These are phyloP conservation scores for Phasianus colchicus DNA, from an alignment of 2,113 vertebrate species.

Conservation along the genomic window DNA sequence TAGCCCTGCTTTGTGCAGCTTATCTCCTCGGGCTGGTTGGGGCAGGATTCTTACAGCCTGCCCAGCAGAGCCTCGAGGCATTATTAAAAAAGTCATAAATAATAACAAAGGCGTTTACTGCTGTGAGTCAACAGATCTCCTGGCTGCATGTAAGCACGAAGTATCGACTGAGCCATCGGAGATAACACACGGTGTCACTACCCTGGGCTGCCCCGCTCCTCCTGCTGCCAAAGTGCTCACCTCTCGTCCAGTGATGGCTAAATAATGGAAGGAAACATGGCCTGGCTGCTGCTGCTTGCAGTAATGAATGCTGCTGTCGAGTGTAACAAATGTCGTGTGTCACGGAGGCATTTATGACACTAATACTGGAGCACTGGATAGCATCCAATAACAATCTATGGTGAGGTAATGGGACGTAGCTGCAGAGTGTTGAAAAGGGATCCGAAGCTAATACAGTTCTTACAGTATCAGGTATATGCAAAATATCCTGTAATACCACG, in stretches of 20 bases:
- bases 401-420: slow-evolving; percentile 23
- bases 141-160: not conserved
- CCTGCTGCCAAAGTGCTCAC: not conserved
- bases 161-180: not conserved
- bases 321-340: slow-evolving; percentile 8
- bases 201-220: not conserved
- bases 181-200: not conserved
- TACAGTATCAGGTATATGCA: not conserved
- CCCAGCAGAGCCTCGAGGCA: not conserved
- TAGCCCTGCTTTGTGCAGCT: not conserved
- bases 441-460: not conserved
- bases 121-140: not conserved
- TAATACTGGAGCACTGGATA: slow-evolving; percentile 12
- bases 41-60: not conserved
- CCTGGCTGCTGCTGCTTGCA: slow-evolving; percentile 41
- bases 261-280: not conserved
- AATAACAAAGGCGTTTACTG: not conserved
- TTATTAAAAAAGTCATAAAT: not conserved
- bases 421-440: slow-evolving; percentile 11
- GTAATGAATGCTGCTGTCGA: not conserved
- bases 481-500: slow-evolving; percentile 20
- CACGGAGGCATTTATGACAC: not conserved
- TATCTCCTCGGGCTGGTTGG: not conserved
- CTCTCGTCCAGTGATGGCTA: not conserved
- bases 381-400: not conserved